Conservation (phyloP, 2,797 vertebrate species). For the Pelochelys cantorii region DNA sequence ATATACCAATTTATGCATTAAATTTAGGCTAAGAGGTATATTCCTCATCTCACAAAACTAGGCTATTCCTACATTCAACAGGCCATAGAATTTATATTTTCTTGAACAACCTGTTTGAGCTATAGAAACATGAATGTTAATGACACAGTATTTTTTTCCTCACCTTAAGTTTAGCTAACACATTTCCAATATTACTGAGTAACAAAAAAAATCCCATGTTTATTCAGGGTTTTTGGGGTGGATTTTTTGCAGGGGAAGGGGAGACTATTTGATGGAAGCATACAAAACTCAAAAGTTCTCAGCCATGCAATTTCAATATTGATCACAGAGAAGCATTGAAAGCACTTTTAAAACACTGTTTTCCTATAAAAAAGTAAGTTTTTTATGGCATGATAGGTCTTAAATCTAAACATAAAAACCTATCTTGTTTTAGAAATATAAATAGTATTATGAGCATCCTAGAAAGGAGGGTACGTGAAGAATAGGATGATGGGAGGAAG, state of each 20-base stretch:
- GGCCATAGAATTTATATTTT: not conserved
- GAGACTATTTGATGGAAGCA: not conserved
- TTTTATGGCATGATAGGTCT: not conserved
- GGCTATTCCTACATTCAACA: not conserved
- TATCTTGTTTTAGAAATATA: constrained; percentile 13
- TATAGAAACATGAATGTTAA: not conserved
- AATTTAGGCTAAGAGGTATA: not conserved
- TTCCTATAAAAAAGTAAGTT: not conserved
- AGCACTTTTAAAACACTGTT: not conserved
- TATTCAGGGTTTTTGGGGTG: rapidly evolving
- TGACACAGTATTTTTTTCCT: not conserved
- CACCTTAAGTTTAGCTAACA: not conserved
- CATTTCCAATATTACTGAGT: rapidly evolving
- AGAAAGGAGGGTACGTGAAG: constrained; percentile 8
- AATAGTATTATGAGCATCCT: not conserved
- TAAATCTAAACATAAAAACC: not conserved
- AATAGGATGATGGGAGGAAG: constrained; percentile 44
- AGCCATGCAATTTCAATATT: not conserved
- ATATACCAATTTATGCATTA: not conserved
- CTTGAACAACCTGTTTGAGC: not conserved
- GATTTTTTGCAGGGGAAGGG: not conserved
- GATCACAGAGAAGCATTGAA: not conserved
- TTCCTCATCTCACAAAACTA: constrained; percentile 15
- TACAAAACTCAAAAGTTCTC: not conserved
- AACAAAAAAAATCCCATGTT: not conserved